Conservation (phyloP, 2,888 invertebrate species). For the Pristionchus mayeri region DNA sequence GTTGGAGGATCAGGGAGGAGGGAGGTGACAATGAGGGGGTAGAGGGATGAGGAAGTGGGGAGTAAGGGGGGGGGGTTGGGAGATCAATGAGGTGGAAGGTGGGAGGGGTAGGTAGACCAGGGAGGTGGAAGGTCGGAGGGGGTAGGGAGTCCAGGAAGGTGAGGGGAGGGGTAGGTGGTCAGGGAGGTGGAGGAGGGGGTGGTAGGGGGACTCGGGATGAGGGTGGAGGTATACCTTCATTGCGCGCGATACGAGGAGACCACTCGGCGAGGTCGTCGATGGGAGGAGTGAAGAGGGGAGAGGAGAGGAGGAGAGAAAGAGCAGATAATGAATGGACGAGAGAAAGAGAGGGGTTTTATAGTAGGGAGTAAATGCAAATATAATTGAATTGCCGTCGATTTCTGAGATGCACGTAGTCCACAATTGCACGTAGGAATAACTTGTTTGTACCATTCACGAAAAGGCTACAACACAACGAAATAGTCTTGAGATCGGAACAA, state of each 20-base stretch:
- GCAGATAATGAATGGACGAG: background rate
- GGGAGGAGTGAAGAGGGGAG: background rate
- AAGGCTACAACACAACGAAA: too few species aligned
- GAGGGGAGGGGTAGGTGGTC: too few species aligned
- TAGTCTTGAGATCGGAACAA: too few species aligned
- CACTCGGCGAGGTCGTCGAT: constrained; percentile 14
- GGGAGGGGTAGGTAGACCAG: too few species aligned
- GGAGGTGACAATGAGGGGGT: too few species aligned
- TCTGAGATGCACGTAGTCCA: background rate
- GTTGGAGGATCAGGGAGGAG: too few species aligned
- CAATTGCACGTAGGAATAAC: too few species aligned
- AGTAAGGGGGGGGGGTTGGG: too few species aligned
- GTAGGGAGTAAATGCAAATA: background rate
- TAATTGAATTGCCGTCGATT: background rate
- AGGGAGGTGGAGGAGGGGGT: background rate
- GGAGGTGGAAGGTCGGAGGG: too few species aligned
- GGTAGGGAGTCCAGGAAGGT: too few species aligned
- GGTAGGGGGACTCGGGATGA: background rate
- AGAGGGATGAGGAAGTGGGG: too few species aligned
- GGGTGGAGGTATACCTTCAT: background rate
- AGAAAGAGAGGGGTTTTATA: background rate
- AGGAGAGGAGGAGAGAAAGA: background rate
- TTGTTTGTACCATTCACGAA: background rate
- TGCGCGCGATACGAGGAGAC: background rate
- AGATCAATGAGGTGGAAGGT: too few species aligned